A percentile compares a stretch with the other conserved stretches of the same genome.
Evolutionary conservation across 2,113 vertebrate genomes (phyloP).

Genomic region (Edolisoma coerulescens): DNA sequence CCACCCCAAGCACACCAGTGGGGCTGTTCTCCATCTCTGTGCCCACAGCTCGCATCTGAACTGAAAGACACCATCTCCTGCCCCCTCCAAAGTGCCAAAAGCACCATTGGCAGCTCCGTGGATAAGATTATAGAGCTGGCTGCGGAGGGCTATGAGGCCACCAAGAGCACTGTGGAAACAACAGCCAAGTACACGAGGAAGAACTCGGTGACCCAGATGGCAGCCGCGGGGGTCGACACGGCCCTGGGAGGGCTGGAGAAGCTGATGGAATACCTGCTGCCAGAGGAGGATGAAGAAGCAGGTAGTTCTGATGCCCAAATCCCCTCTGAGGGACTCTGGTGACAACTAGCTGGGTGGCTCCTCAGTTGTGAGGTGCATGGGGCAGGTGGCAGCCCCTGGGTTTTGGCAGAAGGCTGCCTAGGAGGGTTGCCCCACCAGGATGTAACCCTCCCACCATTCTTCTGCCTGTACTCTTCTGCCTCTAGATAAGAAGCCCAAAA

Average conservation of each 20-base stretch:
- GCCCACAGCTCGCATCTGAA: slow-evolving; percentile 71
- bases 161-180: slow-evolving; percentile 56
- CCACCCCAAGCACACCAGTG: background rate
- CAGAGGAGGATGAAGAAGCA: slow-evolving; percentile 57
- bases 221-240: slow-evolving; percentile 60
- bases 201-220: slow-evolving; percentile 68
- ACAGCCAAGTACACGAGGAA: slow-evolving; percentile 55
- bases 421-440: background rate
- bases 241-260: slow-evolving; percentile 72
- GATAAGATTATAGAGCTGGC: slow-evolving; percentile 69
- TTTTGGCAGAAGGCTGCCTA: background rate
- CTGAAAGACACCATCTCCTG: slow-evolving; percentile 73
- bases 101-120: slow-evolving; percentile 69
- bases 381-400: background rate
- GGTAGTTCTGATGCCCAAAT: slow-evolving; percentile 52
- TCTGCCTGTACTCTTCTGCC: background rate
- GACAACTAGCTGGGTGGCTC: background rate
- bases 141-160: slow-evolving; percentile 46
- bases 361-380: background rate
- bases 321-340: background rate
- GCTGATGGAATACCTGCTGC: slow-evolving; percentile 71
- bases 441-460: background rate
- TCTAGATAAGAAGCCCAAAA: slow-evolving; percentile 4
- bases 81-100: slow-evolving; percentile 67
- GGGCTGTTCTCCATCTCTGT: background rate